These are phyloP conservation scores for Phymatocera aterrima DNA, from an alignment of 2,888 invertebrate genomes.

Conservation along the genomic window DNA sequence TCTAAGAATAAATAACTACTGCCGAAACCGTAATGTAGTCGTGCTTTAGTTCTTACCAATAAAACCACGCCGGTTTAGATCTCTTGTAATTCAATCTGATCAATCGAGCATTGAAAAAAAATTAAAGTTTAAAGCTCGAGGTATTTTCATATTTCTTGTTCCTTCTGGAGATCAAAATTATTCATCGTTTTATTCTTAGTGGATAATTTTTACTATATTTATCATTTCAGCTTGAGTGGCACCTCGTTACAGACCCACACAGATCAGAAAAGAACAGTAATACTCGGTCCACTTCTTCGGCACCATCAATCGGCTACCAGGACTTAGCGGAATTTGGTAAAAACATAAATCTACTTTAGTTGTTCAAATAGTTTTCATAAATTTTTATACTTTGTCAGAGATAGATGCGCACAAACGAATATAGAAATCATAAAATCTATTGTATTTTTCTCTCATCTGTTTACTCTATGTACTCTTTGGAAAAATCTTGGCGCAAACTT, in stretches of 20 bases:
- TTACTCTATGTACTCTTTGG: constrained; percentile 46
- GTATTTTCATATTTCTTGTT: neutral
- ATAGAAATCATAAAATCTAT: neutral
- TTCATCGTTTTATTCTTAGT: neutral
- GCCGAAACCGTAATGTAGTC: constrained; percentile 20
- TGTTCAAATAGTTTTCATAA: neutral
- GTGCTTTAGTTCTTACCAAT: neutral
- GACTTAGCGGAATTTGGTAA: constrained; percentile 64
- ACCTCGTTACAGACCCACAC: constrained; percentile 59
- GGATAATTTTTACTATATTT: neutral
- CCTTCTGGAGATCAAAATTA: neutral
- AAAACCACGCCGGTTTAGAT: constrained; percentile 18
- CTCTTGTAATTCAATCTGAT: neutral
- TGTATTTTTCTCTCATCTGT: neutral
- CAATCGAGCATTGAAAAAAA: neutral
- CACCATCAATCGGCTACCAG: constrained; percentile 61
- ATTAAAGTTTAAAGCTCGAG: neutral
- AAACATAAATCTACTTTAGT: constrained; percentile 30
- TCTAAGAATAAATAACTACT: constrained; percentile 68
- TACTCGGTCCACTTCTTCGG: constrained; percentile 61
- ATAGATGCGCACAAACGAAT: neutral
- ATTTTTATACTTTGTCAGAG: too few species aligned
- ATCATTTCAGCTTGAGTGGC: constrained; percentile 63
- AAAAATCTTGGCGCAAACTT: constrained; percentile 56
- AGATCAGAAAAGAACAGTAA: constrained; percentile 68